Evolutionary conservation across 2,888 invertebrate species (phyloP).

Genomic region (Linnaemya vulpina): DNA sequence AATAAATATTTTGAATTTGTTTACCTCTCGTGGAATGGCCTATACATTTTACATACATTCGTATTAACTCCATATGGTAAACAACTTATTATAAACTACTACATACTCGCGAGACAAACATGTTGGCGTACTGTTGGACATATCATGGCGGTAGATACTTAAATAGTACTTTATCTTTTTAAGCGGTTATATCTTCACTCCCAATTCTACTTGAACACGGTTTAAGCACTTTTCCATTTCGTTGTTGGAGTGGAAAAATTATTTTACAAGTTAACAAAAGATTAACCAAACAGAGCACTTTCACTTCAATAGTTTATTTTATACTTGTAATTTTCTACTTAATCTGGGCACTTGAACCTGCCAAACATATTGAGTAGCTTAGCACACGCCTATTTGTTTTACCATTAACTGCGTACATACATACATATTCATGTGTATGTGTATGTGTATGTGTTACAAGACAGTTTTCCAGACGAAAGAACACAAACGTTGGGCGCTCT

Average conservation of each 20-base stretch:
- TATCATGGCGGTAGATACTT: not conserved
- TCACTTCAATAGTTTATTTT: conserved; percentile 23
- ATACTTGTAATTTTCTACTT: conserved; percentile 27
- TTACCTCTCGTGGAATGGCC: not conserved
- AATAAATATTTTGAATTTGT: not conserved
- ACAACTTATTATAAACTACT: not conserved
- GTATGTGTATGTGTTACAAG: no score
- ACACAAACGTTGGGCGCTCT: no score
- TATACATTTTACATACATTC: not conserved
- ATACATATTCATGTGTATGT: no score
- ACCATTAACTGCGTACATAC: no score
- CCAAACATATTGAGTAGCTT: conserved; percentile 16
- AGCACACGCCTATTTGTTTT: not conserved
- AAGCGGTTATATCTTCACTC: not conserved
- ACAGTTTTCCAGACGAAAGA: no score
- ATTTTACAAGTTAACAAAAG: conserved; percentile 55
- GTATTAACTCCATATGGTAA: not conserved
- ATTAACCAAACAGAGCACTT: conserved; percentile 43
- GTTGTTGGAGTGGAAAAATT: conserved; percentile 55
- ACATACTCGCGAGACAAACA: conserved; percentile 2
- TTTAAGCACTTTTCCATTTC: conserved; percentile 6
- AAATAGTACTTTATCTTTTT: not conserved
- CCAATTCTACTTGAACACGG: conserved; percentile 7
- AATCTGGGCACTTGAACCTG: conserved; percentile 16
- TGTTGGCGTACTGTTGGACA: not conserved